Conservation (phyloP, 1,140 invertebrate species). For the Drosophila bocqueti region DNA sequence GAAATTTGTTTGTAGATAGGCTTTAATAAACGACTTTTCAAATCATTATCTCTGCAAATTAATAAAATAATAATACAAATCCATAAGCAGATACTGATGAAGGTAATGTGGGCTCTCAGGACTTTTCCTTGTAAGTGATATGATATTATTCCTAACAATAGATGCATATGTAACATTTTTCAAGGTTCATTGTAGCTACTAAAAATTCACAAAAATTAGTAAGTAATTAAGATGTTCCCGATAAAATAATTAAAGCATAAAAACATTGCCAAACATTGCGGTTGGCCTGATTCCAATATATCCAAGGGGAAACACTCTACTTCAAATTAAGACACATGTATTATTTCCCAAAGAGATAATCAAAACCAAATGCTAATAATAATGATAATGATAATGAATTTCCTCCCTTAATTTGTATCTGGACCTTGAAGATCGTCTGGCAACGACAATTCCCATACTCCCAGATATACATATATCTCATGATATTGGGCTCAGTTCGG, state of each 20-base stretch:
- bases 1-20: too few species aligned
- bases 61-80: not conserved
- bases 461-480: not conserved
- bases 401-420: conserved; percentile 1
- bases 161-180: not conserved
- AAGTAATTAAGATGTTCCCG: conserved; percentile 26
- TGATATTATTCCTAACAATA: not conserved
- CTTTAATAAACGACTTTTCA: not conserved
- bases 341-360: not conserved
- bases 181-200: not conserved
- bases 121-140: not conserved
- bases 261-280: conserved; percentile 7
- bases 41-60: not conserved
- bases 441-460: conserved; percentile 10
- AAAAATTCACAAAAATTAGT: conserved; percentile 14
- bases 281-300: conserved; percentile 21
- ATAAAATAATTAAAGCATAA: not conserved
- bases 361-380: not conserved
- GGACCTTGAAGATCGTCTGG: not conserved
- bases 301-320: conserved; percentile 3
- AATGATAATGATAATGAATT: not conserved
- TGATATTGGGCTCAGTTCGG: conserved; percentile 16
- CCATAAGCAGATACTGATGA: not conserved
- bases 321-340: not conserved
- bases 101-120: not conserved